Conservation (phyloP, 2,113 vertebrate species). For the Bagarius yarrelli region DNA sequence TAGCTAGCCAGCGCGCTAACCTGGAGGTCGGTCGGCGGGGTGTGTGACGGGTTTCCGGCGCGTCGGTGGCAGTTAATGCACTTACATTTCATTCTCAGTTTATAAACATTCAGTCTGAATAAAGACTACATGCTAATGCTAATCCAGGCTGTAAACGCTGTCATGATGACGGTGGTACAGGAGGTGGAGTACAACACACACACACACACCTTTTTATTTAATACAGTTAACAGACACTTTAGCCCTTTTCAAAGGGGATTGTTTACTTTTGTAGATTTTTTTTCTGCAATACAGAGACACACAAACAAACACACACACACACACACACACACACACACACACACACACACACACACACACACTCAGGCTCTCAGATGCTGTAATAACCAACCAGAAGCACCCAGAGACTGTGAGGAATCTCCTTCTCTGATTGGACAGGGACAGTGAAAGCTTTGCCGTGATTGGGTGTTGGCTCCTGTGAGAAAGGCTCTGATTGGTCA, state of each 20-base stretch:
- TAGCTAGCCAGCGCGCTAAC: background rate
- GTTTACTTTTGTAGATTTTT: background rate
- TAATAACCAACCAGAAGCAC: background rate
- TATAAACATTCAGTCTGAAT: background rate
- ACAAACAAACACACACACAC: background rate
- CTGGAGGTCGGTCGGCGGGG: background rate
- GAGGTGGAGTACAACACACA: background rate
- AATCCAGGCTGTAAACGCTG: background rate
- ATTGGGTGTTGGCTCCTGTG: conserved; percentile 45
- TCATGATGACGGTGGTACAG: background rate
- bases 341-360: conserved; percentile 31
- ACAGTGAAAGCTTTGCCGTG: conserved; percentile 33
- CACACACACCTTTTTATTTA: conserved; percentile 14
- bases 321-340: conserved; percentile 31
- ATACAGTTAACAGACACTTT: conserved; percentile 15
- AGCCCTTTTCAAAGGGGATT: conserved; percentile 19
- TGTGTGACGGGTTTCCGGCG: background rate
- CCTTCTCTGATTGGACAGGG: background rate
- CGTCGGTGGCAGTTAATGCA: background rate
- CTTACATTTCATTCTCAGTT: background rate
- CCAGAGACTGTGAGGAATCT: background rate
- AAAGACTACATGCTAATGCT: background rate
- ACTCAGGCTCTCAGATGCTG: background rate
- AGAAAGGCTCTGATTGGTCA: conserved; percentile 47
- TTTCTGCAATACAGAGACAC: background rate